Conservation (phyloP, 2,797 vertebrate genomes). For the Periparus ater region DNA sequence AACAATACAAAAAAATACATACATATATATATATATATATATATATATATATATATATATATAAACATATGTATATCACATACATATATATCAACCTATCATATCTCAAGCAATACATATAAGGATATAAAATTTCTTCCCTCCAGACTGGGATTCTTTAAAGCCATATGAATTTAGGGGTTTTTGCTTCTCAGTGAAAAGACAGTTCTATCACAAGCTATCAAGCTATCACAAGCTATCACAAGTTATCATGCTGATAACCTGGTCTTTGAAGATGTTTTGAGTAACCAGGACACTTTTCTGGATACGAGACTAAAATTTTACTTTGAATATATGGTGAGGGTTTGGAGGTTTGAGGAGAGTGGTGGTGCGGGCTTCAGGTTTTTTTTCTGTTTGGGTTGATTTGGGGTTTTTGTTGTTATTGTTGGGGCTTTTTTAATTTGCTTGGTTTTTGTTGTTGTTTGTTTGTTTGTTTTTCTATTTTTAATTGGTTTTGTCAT, state of each 20-base stretch:
- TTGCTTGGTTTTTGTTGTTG: no score
- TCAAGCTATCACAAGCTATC: background rate
- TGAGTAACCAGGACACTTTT: background rate
- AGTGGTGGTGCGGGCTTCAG: rapidly evolving
- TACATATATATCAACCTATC: background rate
- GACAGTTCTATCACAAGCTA: background rate
- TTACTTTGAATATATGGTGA: background rate
- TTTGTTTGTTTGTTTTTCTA: background rate
- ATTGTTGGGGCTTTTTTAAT: background rate
- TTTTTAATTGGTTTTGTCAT: background rate
- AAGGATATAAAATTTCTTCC: background rate
- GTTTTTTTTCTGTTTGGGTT: no score
- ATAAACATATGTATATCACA: no score
- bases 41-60: background rate
- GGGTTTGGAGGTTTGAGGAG: background rate
- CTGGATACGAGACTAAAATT: background rate
- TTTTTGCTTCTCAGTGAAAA: background rate
- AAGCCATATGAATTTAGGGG: background rate
- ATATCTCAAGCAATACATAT: background rate
- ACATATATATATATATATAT: background rate
- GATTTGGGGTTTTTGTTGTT: background rate
- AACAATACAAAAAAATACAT: background rate
- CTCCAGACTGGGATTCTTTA: background rate
- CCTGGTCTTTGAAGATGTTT: background rate
- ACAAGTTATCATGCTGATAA: background rate